Percentiles rank a stretch among this genome's conserved stretches.
Evolutionary conservation across 1,140 invertebrate species (phyloP).

Genomic region (Brachionus paranguensis): DNA sequence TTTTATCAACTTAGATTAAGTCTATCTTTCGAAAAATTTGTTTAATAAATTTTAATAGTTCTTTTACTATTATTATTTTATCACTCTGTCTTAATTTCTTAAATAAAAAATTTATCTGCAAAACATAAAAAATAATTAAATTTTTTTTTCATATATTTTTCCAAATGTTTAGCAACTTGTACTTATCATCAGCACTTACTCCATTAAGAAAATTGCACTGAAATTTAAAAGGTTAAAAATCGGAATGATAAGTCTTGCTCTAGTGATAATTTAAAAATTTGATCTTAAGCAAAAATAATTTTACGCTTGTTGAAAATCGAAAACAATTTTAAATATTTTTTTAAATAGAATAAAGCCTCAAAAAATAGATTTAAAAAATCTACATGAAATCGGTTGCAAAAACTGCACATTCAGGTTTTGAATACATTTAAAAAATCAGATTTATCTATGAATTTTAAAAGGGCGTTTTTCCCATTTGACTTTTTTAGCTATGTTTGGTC

Average conservation of each 20-base stretch:
- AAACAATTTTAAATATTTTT: background rate
- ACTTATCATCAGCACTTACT: background rate
- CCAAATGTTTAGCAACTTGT: background rate
- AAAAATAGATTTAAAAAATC: background rate
- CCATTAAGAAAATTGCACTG: background rate
- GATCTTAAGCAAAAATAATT: background rate
- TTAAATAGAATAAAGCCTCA: background rate
- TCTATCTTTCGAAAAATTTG: no score
- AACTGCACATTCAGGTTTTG: background rate
- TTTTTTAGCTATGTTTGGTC: background rate
- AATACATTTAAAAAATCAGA: background rate
- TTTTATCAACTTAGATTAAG: no score
- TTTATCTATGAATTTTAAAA: background rate
- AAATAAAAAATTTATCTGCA: no score
- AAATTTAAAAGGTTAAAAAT: background rate
- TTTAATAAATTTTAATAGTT: no score
- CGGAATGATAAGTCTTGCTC: background rate
- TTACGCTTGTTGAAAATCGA: background rate
- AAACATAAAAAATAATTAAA: background rate
- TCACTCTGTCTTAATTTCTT: no score
- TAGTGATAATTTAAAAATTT: background rate
- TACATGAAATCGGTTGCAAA: background rate
- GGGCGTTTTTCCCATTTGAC: background rate
- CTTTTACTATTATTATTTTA: no score
- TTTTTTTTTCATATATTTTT: background rate